Evolutionary conservation across 1,140 invertebrate species (phyloP).

Genomic region (Radopholus similis): DNA sequence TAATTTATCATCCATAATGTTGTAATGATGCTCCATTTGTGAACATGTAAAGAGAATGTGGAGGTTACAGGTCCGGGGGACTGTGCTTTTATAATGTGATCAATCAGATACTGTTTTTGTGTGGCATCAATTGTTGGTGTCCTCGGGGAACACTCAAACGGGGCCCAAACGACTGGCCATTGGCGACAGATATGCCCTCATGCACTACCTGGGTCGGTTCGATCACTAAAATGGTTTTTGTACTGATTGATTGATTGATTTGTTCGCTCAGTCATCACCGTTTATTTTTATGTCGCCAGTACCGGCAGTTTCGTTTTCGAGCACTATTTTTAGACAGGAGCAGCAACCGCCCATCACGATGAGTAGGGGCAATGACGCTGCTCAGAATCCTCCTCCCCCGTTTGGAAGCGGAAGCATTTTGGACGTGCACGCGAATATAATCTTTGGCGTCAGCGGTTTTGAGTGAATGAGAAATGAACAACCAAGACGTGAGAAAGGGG

Average conservation of each 20-base stretch:
- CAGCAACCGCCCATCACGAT: conserved; percentile 5
- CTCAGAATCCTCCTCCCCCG: too few species aligned
- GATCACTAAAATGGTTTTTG: neutral
- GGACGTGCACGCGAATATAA: too few species aligned
- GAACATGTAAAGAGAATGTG: too few species aligned
- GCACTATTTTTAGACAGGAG: neutral
- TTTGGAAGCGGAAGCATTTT: too few species aligned
- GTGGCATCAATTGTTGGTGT: neutral
- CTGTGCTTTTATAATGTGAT: neutral
- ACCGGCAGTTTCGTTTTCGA: conserved; percentile 7
- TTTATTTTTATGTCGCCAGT: conserved; percentile 16
- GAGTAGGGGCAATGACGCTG: too few species aligned
- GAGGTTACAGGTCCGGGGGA: too few species aligned
- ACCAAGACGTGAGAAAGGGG: too few species aligned
- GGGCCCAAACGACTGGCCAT: neutral
- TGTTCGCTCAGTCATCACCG: neutral
- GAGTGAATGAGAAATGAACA: too few species aligned
- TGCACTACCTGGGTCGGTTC: neutral
- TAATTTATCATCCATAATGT: neutral
- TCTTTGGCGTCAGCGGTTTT: too few species aligned
- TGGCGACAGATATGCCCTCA: conserved; percentile 4
- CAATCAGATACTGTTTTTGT: neutral
- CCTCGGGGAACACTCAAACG: neutral
- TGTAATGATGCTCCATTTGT: neutral
- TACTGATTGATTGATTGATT: neutral